A percentile compares a stretch with the other conserved stretches of the same genome.
phyloP scores from a whole-genome alignment of 2,797 vertebrate genomes.

The Acridotheres tristis region DNA sequence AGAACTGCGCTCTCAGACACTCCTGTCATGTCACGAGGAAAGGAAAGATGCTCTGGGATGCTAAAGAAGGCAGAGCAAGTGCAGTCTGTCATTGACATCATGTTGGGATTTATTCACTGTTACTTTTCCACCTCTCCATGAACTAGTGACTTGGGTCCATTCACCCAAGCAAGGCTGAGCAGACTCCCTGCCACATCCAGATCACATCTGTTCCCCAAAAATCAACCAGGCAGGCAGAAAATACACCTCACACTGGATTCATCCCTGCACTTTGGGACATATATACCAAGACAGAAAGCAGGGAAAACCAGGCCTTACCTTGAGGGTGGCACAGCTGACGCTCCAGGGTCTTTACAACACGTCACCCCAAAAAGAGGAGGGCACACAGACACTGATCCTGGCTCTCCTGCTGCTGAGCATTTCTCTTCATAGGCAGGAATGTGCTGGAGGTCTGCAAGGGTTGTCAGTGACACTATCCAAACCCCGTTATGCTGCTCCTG shows the following conservation, averaged over 20 bases:
- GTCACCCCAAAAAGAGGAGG: fast-evolving
- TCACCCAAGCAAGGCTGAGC: neutral
- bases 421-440: neutral
- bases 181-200: neutral
- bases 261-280: neutral
- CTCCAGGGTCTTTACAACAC: neutral
- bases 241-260: neutral
- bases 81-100: neutral
- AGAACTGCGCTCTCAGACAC: fast-evolving
- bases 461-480: fast-evolving
- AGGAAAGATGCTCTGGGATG: neutral
- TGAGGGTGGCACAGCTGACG: neutral
- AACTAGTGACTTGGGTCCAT: neutral
- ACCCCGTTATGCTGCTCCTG: neutral
- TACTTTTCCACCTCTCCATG: neutral
- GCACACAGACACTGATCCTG: fast-evolving
- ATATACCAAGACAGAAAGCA: neutral
- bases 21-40: neutral
- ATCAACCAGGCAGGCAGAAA: neutral
- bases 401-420: neutral
- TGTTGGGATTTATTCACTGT: neutral
- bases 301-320: neutral
- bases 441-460: neutral
- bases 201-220: neutral
- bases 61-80: neutral